These are phyloP conservation scores for Mesitornis unicolor DNA, from an alignment of 2,113 vertebrate species.

Conservation along the genomic window DNA sequence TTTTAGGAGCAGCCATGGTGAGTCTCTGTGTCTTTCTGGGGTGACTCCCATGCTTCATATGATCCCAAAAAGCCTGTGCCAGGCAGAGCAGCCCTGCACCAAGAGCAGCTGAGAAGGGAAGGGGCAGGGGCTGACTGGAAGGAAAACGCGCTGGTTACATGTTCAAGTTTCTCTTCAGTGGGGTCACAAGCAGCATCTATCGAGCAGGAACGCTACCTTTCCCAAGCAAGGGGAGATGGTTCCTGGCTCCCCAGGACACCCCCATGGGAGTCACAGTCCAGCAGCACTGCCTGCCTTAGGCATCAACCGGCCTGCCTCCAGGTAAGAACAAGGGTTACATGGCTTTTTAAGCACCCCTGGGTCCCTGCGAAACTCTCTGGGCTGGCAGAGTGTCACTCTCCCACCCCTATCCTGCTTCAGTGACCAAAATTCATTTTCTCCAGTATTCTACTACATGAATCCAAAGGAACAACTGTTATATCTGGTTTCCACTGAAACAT, in stretches of 20 bases:
- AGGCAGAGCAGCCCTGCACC: not conserved
- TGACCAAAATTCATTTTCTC: not conserved
- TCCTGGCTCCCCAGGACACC: not conserved
- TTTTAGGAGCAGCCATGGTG: accelerated
- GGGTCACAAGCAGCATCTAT: not conserved
- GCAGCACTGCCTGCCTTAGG: not conserved
- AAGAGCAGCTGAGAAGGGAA: not conserved
- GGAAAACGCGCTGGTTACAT: not conserved
- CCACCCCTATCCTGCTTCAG: not conserved
- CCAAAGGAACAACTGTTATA: not conserved
- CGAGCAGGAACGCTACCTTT: accelerated
- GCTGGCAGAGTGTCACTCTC: not conserved
- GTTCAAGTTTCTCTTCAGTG: not conserved
- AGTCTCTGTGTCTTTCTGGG: not conserved
- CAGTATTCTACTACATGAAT: not conserved
- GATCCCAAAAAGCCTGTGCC: not conserved
- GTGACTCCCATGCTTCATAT: not conserved
- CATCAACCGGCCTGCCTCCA: not conserved
- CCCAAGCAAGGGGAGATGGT: not conserved
- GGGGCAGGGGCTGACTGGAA: not conserved
- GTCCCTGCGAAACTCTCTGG: not conserved
- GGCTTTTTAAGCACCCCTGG: not conserved
- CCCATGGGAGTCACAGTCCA: accelerated
- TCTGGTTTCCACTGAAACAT: not conserved
- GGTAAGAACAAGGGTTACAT: not conserved